Percentiles rank a stretch among this genome's conserved stretches.
phyloP scores from a whole-genome alignment of 2,113 vertebrate genomes.

The Sturnus vulgaris region DNA sequence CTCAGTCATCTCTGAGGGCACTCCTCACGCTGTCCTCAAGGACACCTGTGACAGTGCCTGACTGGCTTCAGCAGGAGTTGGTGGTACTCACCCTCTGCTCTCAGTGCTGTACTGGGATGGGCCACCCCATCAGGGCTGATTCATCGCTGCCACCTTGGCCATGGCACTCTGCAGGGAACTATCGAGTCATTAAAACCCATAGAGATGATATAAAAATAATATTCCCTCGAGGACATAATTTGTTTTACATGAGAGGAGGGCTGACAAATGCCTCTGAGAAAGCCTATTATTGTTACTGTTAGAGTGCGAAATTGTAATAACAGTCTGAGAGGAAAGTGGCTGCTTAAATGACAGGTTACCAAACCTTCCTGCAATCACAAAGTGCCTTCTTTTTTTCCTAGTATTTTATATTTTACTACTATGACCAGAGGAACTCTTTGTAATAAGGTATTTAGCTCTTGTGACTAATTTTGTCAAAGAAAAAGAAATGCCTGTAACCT shows the following conservation, averaged over 20 bases:
- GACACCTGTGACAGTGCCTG: neutral
- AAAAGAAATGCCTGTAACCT: neutral
- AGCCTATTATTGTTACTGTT: neutral
- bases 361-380: neutral
- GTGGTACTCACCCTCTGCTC: neutral
- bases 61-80: neutral
- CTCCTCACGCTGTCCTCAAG: neutral
- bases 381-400: neutral
- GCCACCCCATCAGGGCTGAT: neutral
- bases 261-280: neutral
- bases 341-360: neutral
- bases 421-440: neutral
- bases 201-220: neutral
- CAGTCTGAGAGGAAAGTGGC: neutral
- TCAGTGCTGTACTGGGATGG: neutral
- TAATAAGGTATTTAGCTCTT: neutral
- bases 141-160: neutral
- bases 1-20: neutral
- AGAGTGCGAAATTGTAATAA: slow-evolving; percentile 4
- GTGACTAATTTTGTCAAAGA: neutral
- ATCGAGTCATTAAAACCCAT: neutral
- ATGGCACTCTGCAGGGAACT: neutral
- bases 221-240: neutral
- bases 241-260: neutral
- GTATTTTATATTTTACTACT: neutral